Percentiles rank a stretch among this genome's conserved stretches.
Conservation (phyloP, 1,140 invertebrate genomes). For the Onthophagus taurus region DNA sequence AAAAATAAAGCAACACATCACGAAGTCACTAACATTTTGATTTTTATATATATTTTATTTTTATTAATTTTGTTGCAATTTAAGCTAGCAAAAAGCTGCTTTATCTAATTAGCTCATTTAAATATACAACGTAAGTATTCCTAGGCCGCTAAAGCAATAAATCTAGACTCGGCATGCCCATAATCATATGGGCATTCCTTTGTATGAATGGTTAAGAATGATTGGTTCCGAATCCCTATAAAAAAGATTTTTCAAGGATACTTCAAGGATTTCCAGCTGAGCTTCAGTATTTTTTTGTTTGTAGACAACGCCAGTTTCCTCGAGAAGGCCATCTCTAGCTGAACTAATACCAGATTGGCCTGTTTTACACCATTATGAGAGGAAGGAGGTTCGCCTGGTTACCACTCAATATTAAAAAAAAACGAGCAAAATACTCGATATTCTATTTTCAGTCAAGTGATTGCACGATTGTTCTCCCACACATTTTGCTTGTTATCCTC, state of each 20-base stretch:
- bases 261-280: slow-evolving; percentile 1
- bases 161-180: too few relatives aligned
- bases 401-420: slow-evolving; percentile 21
- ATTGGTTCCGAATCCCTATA: too few relatives aligned
- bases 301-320: slow-evolving; percentile 50
- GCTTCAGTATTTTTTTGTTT: slow-evolving; percentile 37
- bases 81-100: too few relatives aligned
- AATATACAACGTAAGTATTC: too few relatives aligned
- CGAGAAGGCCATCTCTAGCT: slow-evolving; percentile 79
- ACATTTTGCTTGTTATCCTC: not conserved
- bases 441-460: slow-evolving; percentile 15
- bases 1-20: too few relatives aligned
- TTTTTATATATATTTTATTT: too few relatives aligned
- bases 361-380: slow-evolving; percentile 76
- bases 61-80: too few relatives aligned
- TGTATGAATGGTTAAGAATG: slow-evolving; percentile 1
- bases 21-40: too few relatives aligned
- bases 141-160: too few relatives aligned
- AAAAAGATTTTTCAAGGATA: not conserved
- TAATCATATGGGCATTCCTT: too few relatives aligned
- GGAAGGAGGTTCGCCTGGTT: slow-evolving; percentile 56
- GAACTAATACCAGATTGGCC: slow-evolving; percentile 96
- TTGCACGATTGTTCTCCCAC: slow-evolving; percentile 21
- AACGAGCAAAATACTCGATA: too few relatives aligned
- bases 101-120: too few relatives aligned